A percentile compares a stretch with the other conserved stretches of the same genome.
Conservation (phyloP, 2,888 invertebrate genomes). For the Acronicta aceris region DNA sequence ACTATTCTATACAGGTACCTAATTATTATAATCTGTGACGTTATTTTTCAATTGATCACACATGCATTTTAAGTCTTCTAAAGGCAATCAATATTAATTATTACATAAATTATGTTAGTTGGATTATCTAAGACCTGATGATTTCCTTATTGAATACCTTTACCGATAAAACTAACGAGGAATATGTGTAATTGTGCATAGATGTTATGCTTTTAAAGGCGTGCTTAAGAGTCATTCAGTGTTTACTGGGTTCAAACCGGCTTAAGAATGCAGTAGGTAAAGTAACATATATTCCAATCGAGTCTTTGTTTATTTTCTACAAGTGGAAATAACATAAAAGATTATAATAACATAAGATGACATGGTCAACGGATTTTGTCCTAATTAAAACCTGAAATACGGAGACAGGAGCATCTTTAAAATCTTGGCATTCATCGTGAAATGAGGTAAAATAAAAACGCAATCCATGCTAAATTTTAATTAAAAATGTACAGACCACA, state of each 20-base stretch:
- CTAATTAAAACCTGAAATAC: not conserved
- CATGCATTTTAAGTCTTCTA: not conserved
- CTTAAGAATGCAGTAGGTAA: no score
- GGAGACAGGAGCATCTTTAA: not conserved
- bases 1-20: no score
- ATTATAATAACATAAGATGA: not conserved
- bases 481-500: not conserved
- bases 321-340: no score
- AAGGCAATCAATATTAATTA: not conserved
- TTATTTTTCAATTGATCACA: not conserved
- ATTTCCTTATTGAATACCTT: constrained; percentile 31
- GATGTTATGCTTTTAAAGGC: no score
- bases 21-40: no score
- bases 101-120: constrained; percentile 3
- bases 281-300: no score
- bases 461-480: not conserved
- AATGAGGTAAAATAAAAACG: not conserved
- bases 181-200: not conserved
- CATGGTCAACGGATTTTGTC: not conserved
- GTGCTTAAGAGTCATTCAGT: no score
- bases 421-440: not conserved
- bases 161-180: constrained; percentile 14
- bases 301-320: no score
- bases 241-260: not conserved
- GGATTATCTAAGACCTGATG: not conserved